Percentiles rank a stretch among this genome's conserved stretches.
Evolutionary conservation across 2,888 invertebrate genomes (phyloP).

Genomic region (Amitus sp.): DNA sequence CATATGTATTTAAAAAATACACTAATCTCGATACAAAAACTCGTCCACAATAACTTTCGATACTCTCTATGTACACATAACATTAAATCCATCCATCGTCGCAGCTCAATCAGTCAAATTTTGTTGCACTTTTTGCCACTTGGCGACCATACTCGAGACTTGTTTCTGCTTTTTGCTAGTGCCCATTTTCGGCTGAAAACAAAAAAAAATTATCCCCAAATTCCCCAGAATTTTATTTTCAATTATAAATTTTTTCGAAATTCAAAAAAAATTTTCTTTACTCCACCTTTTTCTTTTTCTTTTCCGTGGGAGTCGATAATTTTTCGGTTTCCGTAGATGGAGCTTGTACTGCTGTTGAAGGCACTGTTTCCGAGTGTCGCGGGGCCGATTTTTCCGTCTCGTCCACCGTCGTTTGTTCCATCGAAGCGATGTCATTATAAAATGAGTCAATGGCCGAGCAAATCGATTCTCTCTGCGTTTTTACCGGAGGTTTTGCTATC

Average conservation of each 20-base stretch:
- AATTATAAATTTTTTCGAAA: background rate
- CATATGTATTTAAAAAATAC: constrained; percentile 4
- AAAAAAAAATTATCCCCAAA: background rate
- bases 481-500: constrained; percentile 62
- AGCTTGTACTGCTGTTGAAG: constrained; percentile 36
- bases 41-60: background rate
- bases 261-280: background rate
- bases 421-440: constrained; percentile 71
- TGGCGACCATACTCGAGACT: constrained; percentile 71
- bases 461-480: constrained; percentile 57
- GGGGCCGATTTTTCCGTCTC: constrained; percentile 41
- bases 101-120: constrained; percentile 54
- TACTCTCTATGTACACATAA: background rate
- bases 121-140: constrained; percentile 78
- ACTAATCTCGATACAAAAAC: background rate
- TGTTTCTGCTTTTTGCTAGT: constrained; percentile 3
- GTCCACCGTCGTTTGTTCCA: constrained; percentile 60
- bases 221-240: background rate
- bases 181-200: background rate
- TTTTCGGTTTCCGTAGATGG: constrained; percentile 29
- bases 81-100: background rate
- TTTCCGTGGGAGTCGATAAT: constrained; percentile 57
- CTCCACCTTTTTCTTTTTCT: constrained; percentile 64
- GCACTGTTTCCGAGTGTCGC: constrained; percentile 27
- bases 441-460: constrained; percentile 70